Evolutionary conservation across 2,113 vertebrate genomes (phyloP), one percentile per base, ranked within the genome.

Genomic region (Elachura formosa): DNA sequence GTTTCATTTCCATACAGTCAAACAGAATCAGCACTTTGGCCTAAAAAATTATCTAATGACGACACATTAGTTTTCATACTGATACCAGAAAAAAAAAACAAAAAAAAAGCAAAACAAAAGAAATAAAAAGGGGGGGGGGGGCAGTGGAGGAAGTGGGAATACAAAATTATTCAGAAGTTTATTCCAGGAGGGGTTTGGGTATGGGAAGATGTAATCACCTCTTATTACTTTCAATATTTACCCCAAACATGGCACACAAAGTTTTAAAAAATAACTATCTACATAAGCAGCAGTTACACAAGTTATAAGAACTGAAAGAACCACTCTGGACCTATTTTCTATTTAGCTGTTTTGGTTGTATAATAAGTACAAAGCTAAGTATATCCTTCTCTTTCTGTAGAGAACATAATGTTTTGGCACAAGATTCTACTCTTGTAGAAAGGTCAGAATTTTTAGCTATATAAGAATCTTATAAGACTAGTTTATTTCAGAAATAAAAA

Each of bases 61-160:
- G 33, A 61, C 48, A 79, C 14, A 25, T 61, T n/a, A 54, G 13
- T 66, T 85, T 82, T 76, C 15, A 55, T 72, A 80, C 6, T 61
- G 29, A 74, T 63, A 71, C 5, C 14, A 68, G 19, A 2, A 4
- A 11, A 55, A 59, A 81, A 46, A 61, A 46, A 59, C 69, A 38
- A 6, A 18, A 22, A 46, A 22, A 22, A 34, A 41, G n/a, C 3
- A 22, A 14, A 11, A 6, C 5, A 18, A 45, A 34, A 81, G n/a
- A 43, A 51, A 52, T 36, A 33, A 52, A 4, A 12, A 10, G 5
- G 19, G 0, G 6, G n/a, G n/a, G n/a, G n/a, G n/a, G n/a, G n/a
- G n/a, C n/a, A 26, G 11, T 10, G 36, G 4, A 15, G 5, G 10
- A 18, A 4, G 17, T 77, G 24, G 5, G 24, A 8, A 31, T 63